Evolutionary conservation across 2,888 invertebrate genomes (phyloP), one percentile per base, ranked within the genome.

Genomic region (Cerastis rubricosa): DNA sequence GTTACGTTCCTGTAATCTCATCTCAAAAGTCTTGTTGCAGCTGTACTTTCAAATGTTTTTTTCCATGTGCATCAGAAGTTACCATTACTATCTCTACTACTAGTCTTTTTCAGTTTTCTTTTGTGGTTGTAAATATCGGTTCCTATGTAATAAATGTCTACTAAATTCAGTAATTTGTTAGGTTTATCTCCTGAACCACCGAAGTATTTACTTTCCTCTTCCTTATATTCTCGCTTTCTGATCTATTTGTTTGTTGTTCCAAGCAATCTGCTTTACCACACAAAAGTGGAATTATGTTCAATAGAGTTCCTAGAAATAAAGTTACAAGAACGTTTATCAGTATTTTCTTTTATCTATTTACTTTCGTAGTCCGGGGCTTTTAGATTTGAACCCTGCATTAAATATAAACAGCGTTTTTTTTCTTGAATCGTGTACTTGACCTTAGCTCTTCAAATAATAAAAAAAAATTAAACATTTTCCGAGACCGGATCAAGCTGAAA

Each of bases 191-290:
- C 49, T 22, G 47, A 68, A 64, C 63, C 72, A 45, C 59, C 19
- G 12, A 81, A 61, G 71, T 74, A 61, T 81, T 85, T 82, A 76
- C 61, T 65, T n/a, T 57, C 29, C 11, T 85, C 76, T 81, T 85
- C 68, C 73, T 71, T 81, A 72, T 82, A 76, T 76, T 72, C 22
- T 63, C 61, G 71, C 47, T 63, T 83, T 73, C 68, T 71, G 66
- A 78, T 84, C 74, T 74, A 71, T 76, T 76, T 84, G 64, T 83
- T 85, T 85, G 74, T 74, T 82, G n/a, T 74, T 81, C 59, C 68
- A 69, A 74, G 71, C 66, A 71, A 70, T 67, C 71, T 76, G 66
- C 70, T 65, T 63, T 29, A 35, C 67, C 45, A 19, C 65, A 84
- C 54, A 74, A 83, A 75, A 69, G 71, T 74, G 69, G 59, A 75